These are phyloP conservation scores for Ferrisia virgata DNA, from an alignment of 2,888 invertebrate genomes.

Conservation along the genomic window DNA sequence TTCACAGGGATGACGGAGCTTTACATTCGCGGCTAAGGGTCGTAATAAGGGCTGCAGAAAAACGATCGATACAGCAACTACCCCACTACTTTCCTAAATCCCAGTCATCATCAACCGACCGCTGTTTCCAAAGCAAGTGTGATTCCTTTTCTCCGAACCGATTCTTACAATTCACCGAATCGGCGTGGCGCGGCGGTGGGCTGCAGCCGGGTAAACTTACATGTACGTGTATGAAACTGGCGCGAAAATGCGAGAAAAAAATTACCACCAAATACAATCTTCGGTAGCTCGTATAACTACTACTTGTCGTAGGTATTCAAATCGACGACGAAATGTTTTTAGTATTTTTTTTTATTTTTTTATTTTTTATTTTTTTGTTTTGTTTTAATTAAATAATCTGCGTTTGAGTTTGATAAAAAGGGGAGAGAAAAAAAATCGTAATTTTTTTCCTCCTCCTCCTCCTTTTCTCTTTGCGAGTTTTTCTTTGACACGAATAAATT, in stretches of 20 bases:
- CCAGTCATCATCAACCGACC: slow-evolving; percentile 38
- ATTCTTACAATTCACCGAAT: slow-evolving; percentile 33
- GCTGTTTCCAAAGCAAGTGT: slow-evolving; percentile 29
- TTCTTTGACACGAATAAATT: background rate
- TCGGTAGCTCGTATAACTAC: no score
- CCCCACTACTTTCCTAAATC: slow-evolving; percentile 30
- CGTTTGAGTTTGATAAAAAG: background rate
- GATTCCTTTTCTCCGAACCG: slow-evolving; percentile 39
- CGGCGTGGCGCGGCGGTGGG: background rate
- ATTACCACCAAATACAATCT: background rate
- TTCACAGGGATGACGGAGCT: slow-evolving; percentile 41
- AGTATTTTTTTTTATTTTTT: no score
- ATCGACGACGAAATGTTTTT: background rate
- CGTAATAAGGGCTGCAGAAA: slow-evolving; percentile 43
- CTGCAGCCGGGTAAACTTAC: background rate
- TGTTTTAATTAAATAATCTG: background rate
- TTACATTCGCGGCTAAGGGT: slow-evolving; percentile 37
- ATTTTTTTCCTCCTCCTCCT: no score
- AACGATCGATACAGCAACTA: slow-evolving; percentile 40
- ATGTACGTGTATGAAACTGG: background rate
- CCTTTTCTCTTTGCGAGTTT: background rate
- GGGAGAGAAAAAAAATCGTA: no score
- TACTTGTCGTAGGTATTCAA: background rate
- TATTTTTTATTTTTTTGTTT: background rate
- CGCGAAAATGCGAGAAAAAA: background rate